Evolutionary conservation across 2,797 vertebrate genomes (phyloP), one percentile per base, ranked within the genome.

Genomic region (Tympanoctomys barrerae): DNA sequence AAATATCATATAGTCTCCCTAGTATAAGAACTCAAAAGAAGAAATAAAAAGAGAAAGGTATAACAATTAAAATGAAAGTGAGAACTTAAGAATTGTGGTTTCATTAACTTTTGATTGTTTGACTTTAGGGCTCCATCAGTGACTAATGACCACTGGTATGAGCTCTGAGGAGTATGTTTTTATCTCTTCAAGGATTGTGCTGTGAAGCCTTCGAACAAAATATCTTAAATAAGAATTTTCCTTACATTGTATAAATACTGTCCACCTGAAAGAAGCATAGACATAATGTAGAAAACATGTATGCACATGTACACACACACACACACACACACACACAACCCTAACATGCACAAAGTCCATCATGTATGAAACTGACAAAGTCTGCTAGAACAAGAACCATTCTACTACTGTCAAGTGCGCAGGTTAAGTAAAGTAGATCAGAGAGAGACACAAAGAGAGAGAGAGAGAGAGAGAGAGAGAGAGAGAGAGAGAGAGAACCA

Each of bases 171-270:
- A 52, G 19, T 59, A 10, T 31, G 16, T 24, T 82, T 82, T 36
- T 64, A 54, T 9, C 1, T 68, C 14, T 4, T 68, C 7, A 7
- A 61, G 31, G 49, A 84, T 42, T 80, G n/a, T 70, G 36, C 49
- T 68, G 3, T 79, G 49, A 79, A 83, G 36, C 26, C 0, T 57
- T 18, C 84, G 7, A 83, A 90, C 28, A 83, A 66, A 46, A 36
- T 46, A 62, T 57, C 3, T 79, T 91, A 70, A 79, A 82, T 21
- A 83, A 70, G 42, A 24, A 87, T 54, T 83, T 94, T 86, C 22
- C 9, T 24, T 70, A 84, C n/a, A 31, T 87, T 91, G 83, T 81
- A n/a, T 39, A 91, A 93, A 91, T 54, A 52, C 39, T 68, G 21
- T 79, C 10, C 3, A 61, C 11, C 81, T 42, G 26, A 62, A 86